These are phyloP conservation scores for Actenoides hombroni DNA, from an alignment of 2,113 vertebrate species.

Conservation along the genomic window DNA sequence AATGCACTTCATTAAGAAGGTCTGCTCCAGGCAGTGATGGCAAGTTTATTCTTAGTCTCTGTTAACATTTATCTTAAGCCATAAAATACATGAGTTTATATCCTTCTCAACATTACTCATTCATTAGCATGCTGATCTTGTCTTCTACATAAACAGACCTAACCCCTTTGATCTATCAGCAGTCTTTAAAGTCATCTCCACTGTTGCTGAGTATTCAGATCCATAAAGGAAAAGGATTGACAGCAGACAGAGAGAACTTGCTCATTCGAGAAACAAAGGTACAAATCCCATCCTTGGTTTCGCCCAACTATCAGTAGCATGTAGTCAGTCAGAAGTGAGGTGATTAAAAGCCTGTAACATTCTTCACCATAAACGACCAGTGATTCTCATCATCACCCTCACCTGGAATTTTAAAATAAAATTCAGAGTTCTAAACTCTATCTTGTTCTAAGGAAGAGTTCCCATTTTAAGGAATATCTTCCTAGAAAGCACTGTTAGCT, in stretches of 20 bases:
- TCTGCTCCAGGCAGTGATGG: neutral
- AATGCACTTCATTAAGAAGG: neutral
- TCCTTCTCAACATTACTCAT: neutral
- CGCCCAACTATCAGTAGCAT: neutral
- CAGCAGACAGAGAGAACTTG: neutral
- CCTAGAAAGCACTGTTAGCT: neutral
- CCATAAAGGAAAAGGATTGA: neutral
- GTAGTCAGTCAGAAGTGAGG: neutral
- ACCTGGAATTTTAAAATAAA: neutral
- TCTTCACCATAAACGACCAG: accelerated
- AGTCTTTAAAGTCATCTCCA: neutral
- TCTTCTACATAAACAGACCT: neutral
- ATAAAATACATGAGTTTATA: neutral
- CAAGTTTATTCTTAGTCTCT: neutral
- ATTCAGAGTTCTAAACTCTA: neutral
- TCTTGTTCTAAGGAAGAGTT: neutral
- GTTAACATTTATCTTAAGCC: neutral
- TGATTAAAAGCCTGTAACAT: neutral
- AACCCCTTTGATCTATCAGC: neutral
- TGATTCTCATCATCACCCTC: neutral
- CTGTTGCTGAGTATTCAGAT: neutral
- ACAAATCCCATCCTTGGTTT: neutral
- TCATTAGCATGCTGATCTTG: neutral
- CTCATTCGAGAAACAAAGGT: neutral
- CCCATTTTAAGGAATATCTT: neutral